Evolutionary conservation across 1,140 invertebrate species (phyloP), one percentile per base, ranked within the genome.

Genomic region (Araneus ventricosus): DNA sequence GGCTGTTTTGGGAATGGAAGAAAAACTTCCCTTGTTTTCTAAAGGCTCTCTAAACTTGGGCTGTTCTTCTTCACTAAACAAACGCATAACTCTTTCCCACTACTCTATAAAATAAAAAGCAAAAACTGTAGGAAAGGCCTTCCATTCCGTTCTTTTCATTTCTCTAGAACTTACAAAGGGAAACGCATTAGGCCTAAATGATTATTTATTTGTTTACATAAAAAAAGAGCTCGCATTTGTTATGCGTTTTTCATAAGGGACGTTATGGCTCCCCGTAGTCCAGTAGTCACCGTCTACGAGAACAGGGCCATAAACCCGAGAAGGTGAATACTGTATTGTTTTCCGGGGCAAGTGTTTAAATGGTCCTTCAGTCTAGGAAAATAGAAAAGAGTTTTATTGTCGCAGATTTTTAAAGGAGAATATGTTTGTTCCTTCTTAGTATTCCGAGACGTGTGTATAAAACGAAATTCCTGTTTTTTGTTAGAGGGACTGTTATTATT

Each of bases 161-260:
- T 20, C 70, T 37, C 70, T 20, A 10, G 4, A 37, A 30, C 34
- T 10, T 37, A 75, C 10, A 37, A 75, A 75, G 30, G 4, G 30
- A 17, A 75, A 75, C 30, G 34, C 70, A 37, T 75, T 75, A 34
- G 17, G 20, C 27, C 67, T 75, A 75, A 75, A 75, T 75, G 70
- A 37, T 75, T 75, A 75, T 75, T 75, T 75, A 75, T 75, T 34
- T 75, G 70, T 75, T 75, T 75, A 75, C 70, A 75, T 37, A 75
- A 75, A 75, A 70, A 75, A 75, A 30, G 14, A 52, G 20, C 70
- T 75, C 70, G n/a, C 80, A 84, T 84, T 45, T 52, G 8, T 84
- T 84, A 84, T 84, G 24, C 24, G 24, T 84, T 84, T 84, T 84
- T 84, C 80, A 84, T 84, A 84, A 45, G 80, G 7, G 39, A 45